Evolutionary conservation across 2,113 vertebrate genomes (phyloP).

Genomic region (Dasypus novemcinctus): DNA sequence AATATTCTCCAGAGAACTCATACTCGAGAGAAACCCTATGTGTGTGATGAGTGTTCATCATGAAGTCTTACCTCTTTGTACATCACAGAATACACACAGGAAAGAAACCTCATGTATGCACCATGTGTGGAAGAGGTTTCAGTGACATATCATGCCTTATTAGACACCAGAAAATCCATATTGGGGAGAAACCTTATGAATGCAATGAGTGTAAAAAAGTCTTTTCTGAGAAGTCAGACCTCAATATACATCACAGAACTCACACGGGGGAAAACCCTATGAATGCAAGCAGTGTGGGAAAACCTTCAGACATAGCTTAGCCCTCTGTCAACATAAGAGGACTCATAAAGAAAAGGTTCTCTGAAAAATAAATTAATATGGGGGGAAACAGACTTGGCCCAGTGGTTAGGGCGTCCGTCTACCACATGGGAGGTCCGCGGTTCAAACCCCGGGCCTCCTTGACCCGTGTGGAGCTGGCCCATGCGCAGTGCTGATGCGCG

Average conservation of each 20-base stretch:
- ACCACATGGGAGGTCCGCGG: too few species aligned
- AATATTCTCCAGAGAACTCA: constrained; percentile 44
- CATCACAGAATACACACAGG: constrained; percentile 61
- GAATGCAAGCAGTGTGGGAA: constrained; percentile 59
- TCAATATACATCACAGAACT: constrained; percentile 63
- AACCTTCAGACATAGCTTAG: constrained; percentile 54
- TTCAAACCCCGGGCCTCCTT: too few species aligned
- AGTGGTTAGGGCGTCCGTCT: too few species aligned
- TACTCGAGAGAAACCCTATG: constrained; percentile 49
- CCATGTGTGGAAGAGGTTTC: constrained; percentile 60
- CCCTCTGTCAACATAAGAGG: not conserved
- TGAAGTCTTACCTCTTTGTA: constrained; percentile 30
- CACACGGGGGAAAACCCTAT: constrained; percentile 56
- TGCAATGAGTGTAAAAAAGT: constrained; percentile 58
- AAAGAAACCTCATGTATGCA: constrained; percentile 54
- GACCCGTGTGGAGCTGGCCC: too few species aligned
- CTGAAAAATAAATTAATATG: not conserved
- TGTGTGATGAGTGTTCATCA: constrained; percentile 48
- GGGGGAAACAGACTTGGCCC: too few species aligned
- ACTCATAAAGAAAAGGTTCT: not conserved
- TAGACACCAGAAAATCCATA: constrained; percentile 67
- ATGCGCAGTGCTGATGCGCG: too few species aligned
- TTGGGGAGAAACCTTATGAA: constrained; percentile 54
- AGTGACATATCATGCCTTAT: constrained; percentile 54
- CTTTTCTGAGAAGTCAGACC: constrained; percentile 45